Conservation (phyloP, 1,140 invertebrate genomes). For the Eubasilissa regina region DNA sequence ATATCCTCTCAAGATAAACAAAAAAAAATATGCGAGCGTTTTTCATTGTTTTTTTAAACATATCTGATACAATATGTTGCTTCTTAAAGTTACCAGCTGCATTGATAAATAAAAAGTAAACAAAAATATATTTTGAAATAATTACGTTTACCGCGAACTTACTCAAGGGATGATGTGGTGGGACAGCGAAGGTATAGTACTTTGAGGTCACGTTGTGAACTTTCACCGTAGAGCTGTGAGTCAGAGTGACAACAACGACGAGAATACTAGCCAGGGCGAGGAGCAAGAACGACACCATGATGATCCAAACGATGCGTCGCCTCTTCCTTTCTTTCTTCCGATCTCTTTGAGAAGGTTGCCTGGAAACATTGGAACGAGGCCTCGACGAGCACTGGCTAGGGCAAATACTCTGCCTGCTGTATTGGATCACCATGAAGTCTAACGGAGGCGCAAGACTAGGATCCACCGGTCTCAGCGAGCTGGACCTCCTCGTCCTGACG, state of each 20-base stretch:
- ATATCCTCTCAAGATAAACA: no score
- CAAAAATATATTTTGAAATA: background rate
- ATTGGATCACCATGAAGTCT: conserved; percentile 30
- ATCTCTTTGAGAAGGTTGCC: conserved; percentile 41
- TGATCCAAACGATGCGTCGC: conserved; percentile 76
- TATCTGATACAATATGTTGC: no score
- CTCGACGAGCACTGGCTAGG: conserved; percentile 66
- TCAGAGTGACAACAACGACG: conserved; percentile 81
- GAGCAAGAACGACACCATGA: conserved; percentile 79
- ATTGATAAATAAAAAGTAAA: no score
- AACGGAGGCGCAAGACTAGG: conserved; percentile 25
- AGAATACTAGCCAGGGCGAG: conserved; percentile 78
- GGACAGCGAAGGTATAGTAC: conserved; percentile 76
- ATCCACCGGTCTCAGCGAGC: conserved; percentile 43
- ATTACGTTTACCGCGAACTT: conserved; percentile 57
- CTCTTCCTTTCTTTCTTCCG: conserved; percentile 73
- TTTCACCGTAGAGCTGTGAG: conserved; percentile 75
- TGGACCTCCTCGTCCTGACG: conserved; percentile 63
- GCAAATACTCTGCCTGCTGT: conserved; percentile 52
- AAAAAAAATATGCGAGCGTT: no score
- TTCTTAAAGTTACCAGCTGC: no score
- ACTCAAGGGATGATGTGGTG: conserved; percentile 73
- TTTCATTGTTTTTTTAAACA: no score
- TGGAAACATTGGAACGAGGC: conserved; percentile 53
- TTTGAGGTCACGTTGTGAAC: conserved; percentile 74